Base-by-base conservation (phyloP, 2,797 vertebrate genomes). In the Malurus splendens region DNA sequence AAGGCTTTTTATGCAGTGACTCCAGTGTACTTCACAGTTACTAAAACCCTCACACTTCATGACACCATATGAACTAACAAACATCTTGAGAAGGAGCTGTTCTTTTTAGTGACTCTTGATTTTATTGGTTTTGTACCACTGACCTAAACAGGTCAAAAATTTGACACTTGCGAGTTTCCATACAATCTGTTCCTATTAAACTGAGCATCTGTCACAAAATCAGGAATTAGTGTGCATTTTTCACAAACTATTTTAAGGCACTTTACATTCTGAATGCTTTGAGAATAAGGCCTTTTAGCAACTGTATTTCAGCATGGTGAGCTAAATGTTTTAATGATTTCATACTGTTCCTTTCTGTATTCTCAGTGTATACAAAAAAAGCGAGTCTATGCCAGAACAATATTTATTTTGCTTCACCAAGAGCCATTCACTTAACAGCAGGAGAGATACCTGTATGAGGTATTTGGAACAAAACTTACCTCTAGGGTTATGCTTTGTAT, bases 381-480 rank as follows among this genome's bases (percentile, higher is more conserved):
- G 39, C 44, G 25, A 94, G 18, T 56, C 51, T 61, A 44, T 65
- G 74, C 86, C 83, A 93, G 83, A 90, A 71, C 59, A 92, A 79
- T 91, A 94, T 92, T 94, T 93, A 91, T 95, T 92, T 94, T 92
- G 54, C 86, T 92, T 75, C 65, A 72, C 59, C 27, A 65, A 72
- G 2, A 90, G 44, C 33, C 52, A 64, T 73, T 93, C 85, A 74
- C 87, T 87, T 87, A 89, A 54, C 82, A 92, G 93, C 57, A 89
- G 80, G 92, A 87, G 52, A 92, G 56, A 64, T 57, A 85, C 54
- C 92, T 91, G 20, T 67, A 64, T 84, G 64, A 91, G 50, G 86
- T 65, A 67, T 93, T 93, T 89, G 74, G 74, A 92, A 92, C 56
- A 90, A 95, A 95, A 86, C 56, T 73, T 92, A 89, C 87, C 90